phyloP scores from a whole-genome alignment of 30 jellyfish, hydroid and myxozoan species.

The Hydractinia symbiolongicarpus region DNA sequence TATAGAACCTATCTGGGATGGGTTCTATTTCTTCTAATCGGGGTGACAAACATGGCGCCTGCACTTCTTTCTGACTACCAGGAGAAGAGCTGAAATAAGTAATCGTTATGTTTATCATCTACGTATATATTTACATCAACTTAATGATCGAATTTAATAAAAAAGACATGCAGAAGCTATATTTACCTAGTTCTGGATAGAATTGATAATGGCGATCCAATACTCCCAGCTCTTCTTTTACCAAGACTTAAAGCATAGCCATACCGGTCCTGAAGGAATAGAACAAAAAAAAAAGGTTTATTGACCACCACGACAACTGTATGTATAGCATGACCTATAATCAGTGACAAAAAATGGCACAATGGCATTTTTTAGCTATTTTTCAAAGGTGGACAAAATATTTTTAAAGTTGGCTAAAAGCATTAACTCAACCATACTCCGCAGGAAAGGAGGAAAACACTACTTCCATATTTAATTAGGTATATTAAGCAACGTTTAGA shows the following conservation, averaged over 20 bases:
- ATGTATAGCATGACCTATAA: too few species aligned
- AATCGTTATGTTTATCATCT: not conserved
- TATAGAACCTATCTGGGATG: slow-evolving; percentile 55
- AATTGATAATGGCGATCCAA: slow-evolving; percentile 27
- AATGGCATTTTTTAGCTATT: too few species aligned
- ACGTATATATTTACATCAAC: not conserved
- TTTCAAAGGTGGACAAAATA: too few species aligned
- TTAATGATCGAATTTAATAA: not conserved
- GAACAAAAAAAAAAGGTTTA: too few species aligned
- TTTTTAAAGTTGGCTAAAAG: too few species aligned
- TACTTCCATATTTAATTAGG: too few species aligned
- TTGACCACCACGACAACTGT: too few species aligned
- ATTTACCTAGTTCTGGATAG: slow-evolving; percentile 17
- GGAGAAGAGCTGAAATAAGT: not conserved
- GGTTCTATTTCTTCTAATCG: slow-evolving; percentile 57
- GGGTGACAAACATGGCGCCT: slow-evolving; percentile 46
- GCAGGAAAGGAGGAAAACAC: too few species aligned
- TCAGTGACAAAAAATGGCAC: too few species aligned
- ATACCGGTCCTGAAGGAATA: slow-evolving; percentile 56
- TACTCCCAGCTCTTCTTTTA: slow-evolving; percentile 62
- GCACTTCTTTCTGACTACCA: slow-evolving; percentile 25
- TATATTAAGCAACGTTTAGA: too few species aligned
- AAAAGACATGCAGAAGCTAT: not conserved
- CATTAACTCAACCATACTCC: too few species aligned
- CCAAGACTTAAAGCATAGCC: slow-evolving; percentile 78